Evolutionary conservation across 2,888 invertebrate species (phyloP).

Genomic region (Chloroclystis v-ata): DNA sequence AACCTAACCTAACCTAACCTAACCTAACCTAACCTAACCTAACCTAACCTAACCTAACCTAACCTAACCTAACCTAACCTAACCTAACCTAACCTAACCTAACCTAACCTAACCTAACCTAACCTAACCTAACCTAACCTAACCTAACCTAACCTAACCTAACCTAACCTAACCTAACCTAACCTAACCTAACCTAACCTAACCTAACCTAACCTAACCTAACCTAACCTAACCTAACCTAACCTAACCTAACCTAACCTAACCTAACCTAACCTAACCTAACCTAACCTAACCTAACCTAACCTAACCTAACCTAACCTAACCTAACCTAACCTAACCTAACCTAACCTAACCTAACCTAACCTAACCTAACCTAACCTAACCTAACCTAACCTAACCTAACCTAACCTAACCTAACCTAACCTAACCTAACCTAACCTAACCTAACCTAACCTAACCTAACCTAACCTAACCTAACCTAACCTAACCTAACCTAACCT

Average conservation of each 20-base stretch:
- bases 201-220: constrained; percentile 28
- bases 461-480: no score
- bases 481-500: neutral
- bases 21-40: constrained; percentile 27
- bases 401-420: constrained; percentile 18
- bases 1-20: constrained; percentile 27
- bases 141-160: neutral
- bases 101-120: no score
- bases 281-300: constrained; percentile 21
- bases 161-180: no score
- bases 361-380: constrained; percentile 27
- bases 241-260: constrained; percentile 26
- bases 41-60: constrained; percentile 27
- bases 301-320: constrained; percentile 24
- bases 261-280: constrained; percentile 24
- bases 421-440: constrained; percentile 19
- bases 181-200: constrained; percentile 11
- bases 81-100: constrained; percentile 19
- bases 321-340: constrained; percentile 25
- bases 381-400: constrained; percentile 27
- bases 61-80: constrained; percentile 18
- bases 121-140: no score
- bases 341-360: constrained; percentile 27
- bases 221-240: constrained; percentile 29
- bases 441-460: no score